A percentile compares a stretch with the other conserved stretches of the same genome.
phyloP scores from a whole-genome alignment of 2,888 invertebrate species.

The Oscheius onirici region DNA sequence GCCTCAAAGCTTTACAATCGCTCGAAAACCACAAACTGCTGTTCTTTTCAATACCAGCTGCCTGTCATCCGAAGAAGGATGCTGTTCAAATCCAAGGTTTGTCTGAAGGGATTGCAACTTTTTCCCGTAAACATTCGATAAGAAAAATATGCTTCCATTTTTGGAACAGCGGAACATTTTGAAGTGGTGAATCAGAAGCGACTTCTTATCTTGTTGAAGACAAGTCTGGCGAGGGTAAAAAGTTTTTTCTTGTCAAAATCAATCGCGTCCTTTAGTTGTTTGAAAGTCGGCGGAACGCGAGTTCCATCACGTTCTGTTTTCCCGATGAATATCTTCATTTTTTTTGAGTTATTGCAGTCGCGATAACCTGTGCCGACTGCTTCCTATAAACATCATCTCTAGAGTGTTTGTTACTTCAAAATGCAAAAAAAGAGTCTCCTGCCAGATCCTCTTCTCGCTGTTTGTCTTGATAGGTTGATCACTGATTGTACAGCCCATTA shows the following conservation, averaged over 20 bases:
- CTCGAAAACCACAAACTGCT: background rate
- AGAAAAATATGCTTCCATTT: background rate
- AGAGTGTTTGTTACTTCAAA: too few relatives aligned
- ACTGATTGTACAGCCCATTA: conserved; percentile 27
- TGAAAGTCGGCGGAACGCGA: too few relatives aligned
- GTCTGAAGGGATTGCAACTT: background rate
- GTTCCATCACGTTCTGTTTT: background rate
- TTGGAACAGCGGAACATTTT: background rate
- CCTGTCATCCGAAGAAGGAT: background rate
- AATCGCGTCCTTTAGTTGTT: too few relatives aligned
- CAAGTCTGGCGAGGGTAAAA: too few relatives aligned
- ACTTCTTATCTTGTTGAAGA: background rate
- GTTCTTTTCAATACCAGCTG: background rate
- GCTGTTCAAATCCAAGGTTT: conserved; percentile 13
- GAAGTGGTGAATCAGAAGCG: conserved; percentile 9
- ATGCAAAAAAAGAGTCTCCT: too few relatives aligned
- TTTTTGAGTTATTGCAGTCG: background rate
- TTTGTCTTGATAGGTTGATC: background rate
- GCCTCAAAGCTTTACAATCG: conserved; percentile 14
- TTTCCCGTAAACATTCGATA: background rate
- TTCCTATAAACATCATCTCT: too few relatives aligned
- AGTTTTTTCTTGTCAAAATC: too few relatives aligned
- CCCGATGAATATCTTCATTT: background rate
- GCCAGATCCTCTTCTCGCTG: too few relatives aligned
- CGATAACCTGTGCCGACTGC: too few relatives aligned